phyloP scores from a whole-genome alignment of 2,113 vertebrate genomes.

The Spheniscus mendiculus region DNA sequence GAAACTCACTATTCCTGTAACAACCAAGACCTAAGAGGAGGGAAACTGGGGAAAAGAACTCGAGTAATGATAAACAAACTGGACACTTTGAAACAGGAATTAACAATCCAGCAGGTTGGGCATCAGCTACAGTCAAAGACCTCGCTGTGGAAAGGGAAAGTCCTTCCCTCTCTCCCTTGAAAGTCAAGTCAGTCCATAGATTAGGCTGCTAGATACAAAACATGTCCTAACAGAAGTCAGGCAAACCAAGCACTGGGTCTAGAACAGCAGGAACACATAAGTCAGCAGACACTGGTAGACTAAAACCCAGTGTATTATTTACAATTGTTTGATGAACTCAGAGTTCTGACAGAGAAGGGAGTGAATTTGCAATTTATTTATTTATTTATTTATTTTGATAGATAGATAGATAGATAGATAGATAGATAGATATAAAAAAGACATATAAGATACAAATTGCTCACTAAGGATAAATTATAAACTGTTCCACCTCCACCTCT shows the following conservation, averaged over 20 bases:
- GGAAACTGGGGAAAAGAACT: background rate
- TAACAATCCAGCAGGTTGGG: background rate
- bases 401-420: background rate
- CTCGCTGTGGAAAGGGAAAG: background rate
- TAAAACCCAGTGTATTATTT: background rate
- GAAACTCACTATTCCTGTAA: background rate
- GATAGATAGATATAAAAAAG: background rate
- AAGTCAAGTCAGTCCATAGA: background rate
- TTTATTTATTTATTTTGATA: background rate
- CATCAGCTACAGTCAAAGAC: background rate
- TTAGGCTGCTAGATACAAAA: background rate
- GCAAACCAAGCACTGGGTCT: background rate
- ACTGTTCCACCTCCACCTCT: background rate
- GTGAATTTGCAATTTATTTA: background rate
- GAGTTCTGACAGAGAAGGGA: background rate
- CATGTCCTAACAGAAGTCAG: background rate
- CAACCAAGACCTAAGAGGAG: background rate
- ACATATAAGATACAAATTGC: background rate
- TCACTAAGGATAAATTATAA: background rate
- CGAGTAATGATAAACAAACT: background rate
- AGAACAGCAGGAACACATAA: background rate
- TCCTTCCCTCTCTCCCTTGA: background rate
- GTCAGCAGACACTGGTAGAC: background rate
- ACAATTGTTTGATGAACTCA: background rate
- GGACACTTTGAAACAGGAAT: rapidly evolving